Evolutionary conservation across 2,888 invertebrate species (phyloP), one percentile per base, ranked within the genome.

Genomic region (Drosophila neutralis): DNA sequence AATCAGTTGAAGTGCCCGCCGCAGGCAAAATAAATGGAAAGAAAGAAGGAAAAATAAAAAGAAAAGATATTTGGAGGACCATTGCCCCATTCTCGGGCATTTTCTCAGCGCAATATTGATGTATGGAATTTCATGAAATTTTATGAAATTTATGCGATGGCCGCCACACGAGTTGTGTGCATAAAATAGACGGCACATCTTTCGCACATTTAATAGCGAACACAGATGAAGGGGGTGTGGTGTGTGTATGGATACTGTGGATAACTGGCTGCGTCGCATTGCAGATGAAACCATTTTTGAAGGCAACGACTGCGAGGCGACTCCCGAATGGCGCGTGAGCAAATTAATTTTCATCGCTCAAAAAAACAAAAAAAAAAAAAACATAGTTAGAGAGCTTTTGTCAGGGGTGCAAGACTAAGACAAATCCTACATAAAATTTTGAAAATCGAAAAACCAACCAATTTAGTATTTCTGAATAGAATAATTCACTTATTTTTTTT

Each of bases 261-360:
- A 66, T 59, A 78, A 76, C 76, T 72, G 82, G 72, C 67, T 72
- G 79, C 90, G 85, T 85, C 85, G 85, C 85, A 86, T 86, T 86
- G 85, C 85, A 82, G 85, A 86, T 86, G 85, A 87, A 85, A 84
- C 82, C 75, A 87, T 76, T 82, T 87, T 72, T 56, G 48, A 69
- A 73, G 27, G 62, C 74, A 73, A 53, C 65, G 65, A 63, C 40
- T 59, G 49, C 52, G 59, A 27, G 69, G 51, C 60, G 56, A 51
- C 70, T 65, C 64, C 70, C 57, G 68, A 52, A 77, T 80, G 83
- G 82, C 85, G 90, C 89, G 83, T 87, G 89, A 85, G 89, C 85
- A 89, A 85, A 85, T 85, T 87, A 87, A 85, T 85, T 89, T 84
- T 80, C 80, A 87, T 69, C 85, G 71, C 38, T 48, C 54, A 62